Evolutionary conservation across 2,888 invertebrate genomes (phyloP), one percentile per base, ranked within the genome.

Genomic region (Phymatocera aterrima): DNA sequence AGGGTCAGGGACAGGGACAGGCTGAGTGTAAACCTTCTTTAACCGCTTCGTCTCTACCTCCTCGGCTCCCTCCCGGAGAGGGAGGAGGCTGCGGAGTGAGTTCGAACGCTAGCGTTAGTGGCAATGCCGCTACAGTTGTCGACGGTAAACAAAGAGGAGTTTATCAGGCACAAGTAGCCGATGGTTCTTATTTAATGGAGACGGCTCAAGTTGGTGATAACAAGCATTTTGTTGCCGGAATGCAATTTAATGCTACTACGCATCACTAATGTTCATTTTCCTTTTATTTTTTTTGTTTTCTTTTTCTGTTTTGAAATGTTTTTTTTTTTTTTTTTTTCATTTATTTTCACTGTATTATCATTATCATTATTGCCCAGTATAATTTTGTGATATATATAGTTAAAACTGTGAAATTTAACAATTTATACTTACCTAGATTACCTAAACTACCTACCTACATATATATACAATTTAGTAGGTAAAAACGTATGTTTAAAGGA

Each of bases 191-290:
- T 68, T 80, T 82, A 60, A 80, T 86, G 78, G 88, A 88, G 81
- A 85, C 86, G 64, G 85, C 85, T 77, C 88, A 86, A 80, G 81
- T 85, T 57, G 81, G 81, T 81, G 89, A 89, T 68, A 81, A 87
- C 24, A 89, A 89, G 83, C 88, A 85, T 82, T 88, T 88, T 82
- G 84, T 84, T 77, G 88, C 85, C 72, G 87, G 87, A 80, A 85
- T 87, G 82, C 85, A 89, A 81, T 90, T 88, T 80, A 90, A 90
- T 82, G 87, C 90, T 81, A n/a, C n/a, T n/a, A 87, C 90, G 78
- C 90, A 88, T 85, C 89, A 90, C 84, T 90, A 89, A 88, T 88
- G 80, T 54, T 54, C 65, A 64, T 48, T 72, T 78, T 72, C 77
- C 68, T 77, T 77, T 65, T 80, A 24, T 28, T 61, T 77, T 61